Evolutionary conservation across 1,140 invertebrate species (phyloP), one percentile per base, ranked within the genome.

Genomic region (Argopecten irradians): DNA sequence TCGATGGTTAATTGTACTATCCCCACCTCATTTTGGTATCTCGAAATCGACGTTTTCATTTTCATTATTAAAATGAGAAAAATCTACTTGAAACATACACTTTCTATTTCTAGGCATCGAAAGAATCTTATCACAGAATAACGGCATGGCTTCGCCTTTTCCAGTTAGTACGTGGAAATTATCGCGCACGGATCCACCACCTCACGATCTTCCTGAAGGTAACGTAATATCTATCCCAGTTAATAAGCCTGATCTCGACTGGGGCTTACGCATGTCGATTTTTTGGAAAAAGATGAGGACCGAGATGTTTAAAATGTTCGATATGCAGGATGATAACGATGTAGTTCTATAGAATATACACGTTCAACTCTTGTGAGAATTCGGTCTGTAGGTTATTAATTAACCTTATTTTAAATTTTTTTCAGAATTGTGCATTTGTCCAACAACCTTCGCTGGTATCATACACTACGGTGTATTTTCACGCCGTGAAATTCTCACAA

Each of bases 401-500:
- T n/a, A n/a, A n/a, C n/a, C n/a, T n/a, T 85, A 33, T n/a, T n/a
- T n/a, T n/a, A n/a, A n/a, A 41, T 35, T 39, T 86, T 71, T 92
- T 90, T 71, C 90, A 95, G 95, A 94, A 33, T 39, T 95, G 11
- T 94, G 93, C 41, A 93, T 95, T 14, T 94, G 92, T 46, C 95
- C 95, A 84, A 94, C 94, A 7, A 93, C 92, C 0, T 94, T 95
- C 43, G 94, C 94, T 0, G 95, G 95, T 28, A 92, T 93, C 11
- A 91, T 95, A 0, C 95, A 96, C 89, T 93, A 93, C 88, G 95
- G 95, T 0, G 93, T 95, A n/a, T 95, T 95, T 89, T 94, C 94
- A 86, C 92, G 93, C 32, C 94, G 94, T 71, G 93, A 93, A 19
- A 88, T 94, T 11, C 94, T 96, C 39, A 82, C 90, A 0, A 93